A percentile compares a stretch with the other conserved stretches of the same genome.
phyloP scores from a whole-genome alignment of 2,888 invertebrate genomes.

The Steinernema scapterisci region DNA sequence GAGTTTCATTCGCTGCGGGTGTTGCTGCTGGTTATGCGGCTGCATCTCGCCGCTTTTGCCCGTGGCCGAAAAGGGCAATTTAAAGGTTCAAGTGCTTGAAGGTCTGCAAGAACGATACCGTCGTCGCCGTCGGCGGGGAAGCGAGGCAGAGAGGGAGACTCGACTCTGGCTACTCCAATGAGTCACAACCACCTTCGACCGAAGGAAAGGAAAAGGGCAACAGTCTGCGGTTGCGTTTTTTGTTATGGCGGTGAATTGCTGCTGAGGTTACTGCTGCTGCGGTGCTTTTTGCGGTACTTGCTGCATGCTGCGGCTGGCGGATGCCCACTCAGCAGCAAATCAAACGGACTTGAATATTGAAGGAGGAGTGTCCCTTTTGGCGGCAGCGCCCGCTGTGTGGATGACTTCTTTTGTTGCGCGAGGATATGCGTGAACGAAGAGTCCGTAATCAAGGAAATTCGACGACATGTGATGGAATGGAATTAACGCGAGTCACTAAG shows the following conservation, averaged over 20 bases:
- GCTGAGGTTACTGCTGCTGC: no score
- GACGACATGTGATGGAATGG: conserved; percentile 32
- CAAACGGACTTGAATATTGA: conserved; percentile 26
- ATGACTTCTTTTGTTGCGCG: conserved; percentile 31
- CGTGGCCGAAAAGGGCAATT: neutral
- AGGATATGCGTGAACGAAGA: conserved; percentile 27
- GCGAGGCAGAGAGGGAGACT: no score
- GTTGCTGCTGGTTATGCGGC: neutral
- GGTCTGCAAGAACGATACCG: no score
- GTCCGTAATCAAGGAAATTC: conserved; percentile 33
- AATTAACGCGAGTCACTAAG: conserved; percentile 30
- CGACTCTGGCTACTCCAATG: no score
- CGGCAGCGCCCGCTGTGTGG: conserved; percentile 25
- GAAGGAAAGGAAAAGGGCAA: no score
- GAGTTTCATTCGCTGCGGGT: no score
- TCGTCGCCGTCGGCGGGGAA: no score
- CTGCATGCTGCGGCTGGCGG: neutral
- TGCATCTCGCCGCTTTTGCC: neutral
- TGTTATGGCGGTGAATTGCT: no score
- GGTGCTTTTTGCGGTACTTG: neutral
- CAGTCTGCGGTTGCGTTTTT: no score
- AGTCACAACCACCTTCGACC: no score
- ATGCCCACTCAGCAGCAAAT: conserved; percentile 11
- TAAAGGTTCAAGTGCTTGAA: neutral
- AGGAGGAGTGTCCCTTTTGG: conserved; percentile 29